A percentile compares a stretch with the other conserved stretches of the same genome.
Conservation (phyloP, 2,888 invertebrate species). For the Dryadula phaetusa region DNA sequence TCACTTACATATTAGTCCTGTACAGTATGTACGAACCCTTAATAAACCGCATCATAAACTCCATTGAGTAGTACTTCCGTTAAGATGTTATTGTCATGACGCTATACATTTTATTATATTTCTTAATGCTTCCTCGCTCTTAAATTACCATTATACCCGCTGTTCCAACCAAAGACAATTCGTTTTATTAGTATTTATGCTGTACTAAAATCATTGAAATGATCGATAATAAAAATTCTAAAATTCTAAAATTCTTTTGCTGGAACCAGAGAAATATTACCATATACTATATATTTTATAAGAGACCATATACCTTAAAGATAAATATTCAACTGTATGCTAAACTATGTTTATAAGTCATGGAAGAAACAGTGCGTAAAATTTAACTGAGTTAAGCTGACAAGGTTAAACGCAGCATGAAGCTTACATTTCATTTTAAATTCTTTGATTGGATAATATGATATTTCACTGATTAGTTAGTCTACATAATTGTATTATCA, state of each 20-base stretch:
- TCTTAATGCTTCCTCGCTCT: conserved; percentile 12
- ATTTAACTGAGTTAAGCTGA: not conserved
- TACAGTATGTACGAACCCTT: conserved; percentile 10
- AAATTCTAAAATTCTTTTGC: too few relatives aligned
- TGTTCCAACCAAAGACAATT: not conserved
- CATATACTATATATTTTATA: too few relatives aligned
- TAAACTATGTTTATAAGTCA: not conserved
- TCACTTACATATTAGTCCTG: not conserved
- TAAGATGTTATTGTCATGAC: conserved; percentile 27
- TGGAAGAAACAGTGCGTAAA: not conserved
- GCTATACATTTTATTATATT: conserved; percentile 23
- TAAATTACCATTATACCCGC: conserved; percentile 9
- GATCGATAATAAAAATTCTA: not conserved
- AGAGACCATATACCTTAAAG: too few relatives aligned
- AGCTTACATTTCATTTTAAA: not conserved
- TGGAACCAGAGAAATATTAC: too few relatives aligned
- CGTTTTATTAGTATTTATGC: not conserved
- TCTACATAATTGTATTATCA: not conserved
- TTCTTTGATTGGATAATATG: not conserved
- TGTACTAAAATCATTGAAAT: conserved; percentile 1
- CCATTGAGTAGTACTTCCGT: conserved; percentile 31
- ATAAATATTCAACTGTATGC: not conserved
- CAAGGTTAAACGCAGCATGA: not conserved
- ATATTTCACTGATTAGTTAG: not conserved
- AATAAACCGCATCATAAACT: conserved; percentile 29